Evolutionary conservation across 2,888 invertebrate genomes (phyloP), one percentile per base, ranked within the genome.

Genomic region (Xestia rhomboidea): DNA sequence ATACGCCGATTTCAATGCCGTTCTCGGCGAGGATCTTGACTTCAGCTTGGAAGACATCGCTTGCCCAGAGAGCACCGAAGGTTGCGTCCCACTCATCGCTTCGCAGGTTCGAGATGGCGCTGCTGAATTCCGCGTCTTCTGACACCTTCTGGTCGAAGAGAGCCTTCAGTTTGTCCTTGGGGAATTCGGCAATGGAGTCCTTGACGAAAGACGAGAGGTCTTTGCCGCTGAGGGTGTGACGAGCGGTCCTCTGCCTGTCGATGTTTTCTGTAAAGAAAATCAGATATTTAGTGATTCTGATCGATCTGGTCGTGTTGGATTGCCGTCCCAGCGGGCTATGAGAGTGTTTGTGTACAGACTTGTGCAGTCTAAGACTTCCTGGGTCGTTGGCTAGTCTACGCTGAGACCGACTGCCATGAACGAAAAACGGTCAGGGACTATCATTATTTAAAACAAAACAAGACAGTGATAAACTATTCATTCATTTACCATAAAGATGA

Each of bases 131-230:
- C 15, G 91, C 93, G 24, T 95, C 94, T 51, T 93, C 93, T 4
- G 90, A 90, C 62, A 93, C 88, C 84, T 96, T 96, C 77, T 95
- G 83, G 3, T 95, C 90, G 81, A 89, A 95, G 21, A 96, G 93
- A 2, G 93, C 94, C 0, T 89, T 82, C n/a, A 96, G 83, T 68
- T 94, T 93, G 0, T 88, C 92, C 77, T 94, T 93, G 11, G 95
- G 95, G 88, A 95, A 93, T 2, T 79, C 18, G 0, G 68, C 78
- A 51, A 94, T 92, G 68, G 71, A 46, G 73, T 95, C 95, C 41
- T 82, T 87, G 63, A 95, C 81, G 89, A 90, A 95, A 0, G 94
- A 85, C 5, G 79, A 84, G 69, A 95, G 87, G 81, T 94, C 89
- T 6, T 74, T 91, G 15, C 94, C 95, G 69, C 93, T 93, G 57